Evolutionary conservation across 2,888 invertebrate genomes (phyloP), one percentile per base, ranked within the genome.

Genomic region (Dryadula phaetusa): DNA sequence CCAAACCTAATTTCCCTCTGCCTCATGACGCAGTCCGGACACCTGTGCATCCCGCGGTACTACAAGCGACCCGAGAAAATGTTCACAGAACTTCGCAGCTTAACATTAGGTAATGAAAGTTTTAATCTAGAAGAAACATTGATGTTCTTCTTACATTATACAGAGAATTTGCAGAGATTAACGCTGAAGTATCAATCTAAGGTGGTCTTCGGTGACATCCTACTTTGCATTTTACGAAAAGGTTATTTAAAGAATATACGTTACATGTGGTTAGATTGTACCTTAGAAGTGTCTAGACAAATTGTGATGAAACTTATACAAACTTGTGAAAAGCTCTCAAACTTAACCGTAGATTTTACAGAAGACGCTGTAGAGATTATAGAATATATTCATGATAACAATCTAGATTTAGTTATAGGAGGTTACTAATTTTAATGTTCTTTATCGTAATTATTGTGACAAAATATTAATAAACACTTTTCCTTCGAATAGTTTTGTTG

Each of bases 211-310:
- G 90, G 90, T 65, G 79, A 82, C 2, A 85, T 83, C 1, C 73
- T 93, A 69, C 69, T 84, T 64, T 77, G 84, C 74, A 80, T 92
- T 69, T 73, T 92, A 71, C 77, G 82, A 22, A 88, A 83, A 67
- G 89, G 90, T 67, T 80, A 81, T 77, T 82, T 93, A 42, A 86
- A 76, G 58, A 85, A 86, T 74, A 71, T 93, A 0, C 76, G 77
- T 53, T 82, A 80, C 74, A 77, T 93, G 62, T 92, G 92, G 92
- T 80, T 93, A 73, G 93, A 93, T 72, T 92, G 91, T 74, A 91
- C 92, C 4, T 79, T 92, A 60, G 88, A 86, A 70, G 87, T 93
- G 16, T 88, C 92, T 0, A 87, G 85, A 64, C 75, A 80, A 58
- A 86, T 88, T 32, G 83, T 90, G 3, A 87, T 82, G 74, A 79